Base-by-base conservation (phyloP, 2,888 invertebrate genomes). In the Epistrophe grossulariae region DNA sequence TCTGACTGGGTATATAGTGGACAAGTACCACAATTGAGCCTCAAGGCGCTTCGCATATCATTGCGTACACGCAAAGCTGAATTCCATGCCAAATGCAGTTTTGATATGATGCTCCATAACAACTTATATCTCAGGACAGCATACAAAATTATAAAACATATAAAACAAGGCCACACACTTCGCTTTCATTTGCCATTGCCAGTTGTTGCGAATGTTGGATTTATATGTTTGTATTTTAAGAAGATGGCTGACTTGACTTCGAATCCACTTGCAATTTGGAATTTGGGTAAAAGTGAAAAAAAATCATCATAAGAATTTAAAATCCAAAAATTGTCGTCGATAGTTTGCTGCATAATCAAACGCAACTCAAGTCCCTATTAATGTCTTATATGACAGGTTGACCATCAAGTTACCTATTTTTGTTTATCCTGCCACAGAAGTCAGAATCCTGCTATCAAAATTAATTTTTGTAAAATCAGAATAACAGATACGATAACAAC, bases 141-240 rank as follows among this genome's bases (percentile, higher is more conserved):
- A 35, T 68, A 38, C 9, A 78, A 81, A 71, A 24, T 60, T 52
- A 72, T 55, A 72, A 62, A 60, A 48, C 50, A 59, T 31, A 43
- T 31, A 43, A 85, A 85, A 85, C 73, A 78, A 82, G 82, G 85
- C 82, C 82, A 85, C 70, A 74, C 81, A 85, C 73, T 82, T 85
- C 82, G 85, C 82, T 85, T 85, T 85, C 85, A 71, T 85, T 85
- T 82, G 79, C 19, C 60, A 73, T 35, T 31, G 31, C 31, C 31
- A 31, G 35, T 35, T n/a, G 24, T 5, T 50, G 45, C 17, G 4
- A 38, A 57, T 45, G 40, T 55, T 19, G 45, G 68, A 13, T 64
- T 2, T 24, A 24, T 45, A n/a, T 64, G 31, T 40, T 55, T 55
- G 40, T 15, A 43, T 66, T 48, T 48, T 2, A 45, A 28, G 50